Percentiles rank a stretch among this genome's conserved stretches.
phyloP scores from a whole-genome alignment of 2,888 invertebrate species.

The Lamellibrachia satsuma region DNA sequence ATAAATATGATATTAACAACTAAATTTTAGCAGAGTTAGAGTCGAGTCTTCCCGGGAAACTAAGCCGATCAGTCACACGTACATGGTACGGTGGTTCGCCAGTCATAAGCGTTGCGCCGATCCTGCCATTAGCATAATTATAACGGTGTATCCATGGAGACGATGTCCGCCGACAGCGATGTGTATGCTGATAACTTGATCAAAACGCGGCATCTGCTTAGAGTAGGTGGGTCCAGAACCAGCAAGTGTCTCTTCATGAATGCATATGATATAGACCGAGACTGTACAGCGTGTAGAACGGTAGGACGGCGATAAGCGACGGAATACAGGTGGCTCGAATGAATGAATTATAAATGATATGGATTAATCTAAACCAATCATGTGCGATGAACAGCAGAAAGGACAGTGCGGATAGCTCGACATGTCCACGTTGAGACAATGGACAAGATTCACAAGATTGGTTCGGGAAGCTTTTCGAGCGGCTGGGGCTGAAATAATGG shows the following conservation, averaged over 20 bases:
- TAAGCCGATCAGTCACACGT: neutral
- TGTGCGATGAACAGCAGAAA: neutral
- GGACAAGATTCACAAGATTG: too few relatives aligned
- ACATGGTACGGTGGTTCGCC: neutral
- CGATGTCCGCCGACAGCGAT: neutral
- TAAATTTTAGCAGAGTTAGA: neutral
- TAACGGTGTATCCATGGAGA: neutral
- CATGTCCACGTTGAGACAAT: too few relatives aligned
- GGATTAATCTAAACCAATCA: neutral
- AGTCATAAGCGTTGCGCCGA: neutral
- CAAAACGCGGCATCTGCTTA: constrained; percentile 7
- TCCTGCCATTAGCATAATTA: neutral
- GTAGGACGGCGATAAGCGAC: neutral
- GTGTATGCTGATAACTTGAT: neutral
- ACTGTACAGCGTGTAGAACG: neutral
- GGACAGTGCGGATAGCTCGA: neutral
- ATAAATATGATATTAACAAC: constrained; percentile 4
- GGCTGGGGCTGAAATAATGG: too few relatives aligned
- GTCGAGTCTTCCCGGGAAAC: neutral
- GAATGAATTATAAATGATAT: neutral
- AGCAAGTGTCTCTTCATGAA: neutral
- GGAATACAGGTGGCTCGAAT: neutral
- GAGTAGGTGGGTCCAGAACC: neutral
- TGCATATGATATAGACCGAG: neutral
- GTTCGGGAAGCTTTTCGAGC: too few relatives aligned